Percentiles rank a stretch among this genome's conserved stretches.
These are phyloP conservation scores for Nestor notabilis DNA, from an alignment of 2,113 vertebrate species.

Conservation along the genomic window DNA sequence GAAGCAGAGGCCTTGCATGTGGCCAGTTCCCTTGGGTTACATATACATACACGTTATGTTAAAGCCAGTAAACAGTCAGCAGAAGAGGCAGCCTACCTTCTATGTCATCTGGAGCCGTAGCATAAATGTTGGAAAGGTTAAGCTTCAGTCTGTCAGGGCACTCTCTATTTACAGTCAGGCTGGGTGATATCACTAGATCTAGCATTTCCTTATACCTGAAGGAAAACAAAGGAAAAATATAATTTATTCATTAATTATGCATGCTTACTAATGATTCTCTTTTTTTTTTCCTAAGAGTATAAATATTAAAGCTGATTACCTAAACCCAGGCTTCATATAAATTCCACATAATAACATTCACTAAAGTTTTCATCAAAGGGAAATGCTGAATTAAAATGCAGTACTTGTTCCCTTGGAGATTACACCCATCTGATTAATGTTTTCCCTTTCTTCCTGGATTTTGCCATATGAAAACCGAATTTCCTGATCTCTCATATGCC, in stretches of 20 bases:
- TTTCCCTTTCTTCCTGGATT: constrained; percentile 19
- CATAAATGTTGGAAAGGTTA: constrained; percentile 58
- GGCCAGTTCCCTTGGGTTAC: background rate
- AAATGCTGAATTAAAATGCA: constrained; percentile 73
- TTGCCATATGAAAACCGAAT: constrained; percentile 41
- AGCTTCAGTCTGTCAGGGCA: constrained; percentile 70
- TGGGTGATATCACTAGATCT: constrained; percentile 84
- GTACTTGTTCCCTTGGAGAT: constrained; percentile 62
- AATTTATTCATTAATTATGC: constrained; percentile 79
- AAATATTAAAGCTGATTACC: constrained; percentile 80
- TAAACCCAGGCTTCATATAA: constrained; percentile 75
- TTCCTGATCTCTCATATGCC: background rate
- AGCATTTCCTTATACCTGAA: constrained; percentile 87
- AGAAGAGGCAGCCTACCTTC: constrained; percentile 76
- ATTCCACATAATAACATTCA: constrained; percentile 75
- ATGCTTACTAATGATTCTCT: constrained; percentile 70
- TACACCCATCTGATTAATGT: constrained; percentile 60
- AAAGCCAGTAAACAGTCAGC: constrained; percentile 13
- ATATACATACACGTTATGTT: background rate
- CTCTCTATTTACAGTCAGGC: constrained; percentile 77
- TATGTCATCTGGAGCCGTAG: constrained; percentile 75
- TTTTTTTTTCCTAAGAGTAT: constrained; percentile 72
- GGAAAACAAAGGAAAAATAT: constrained; percentile 74
- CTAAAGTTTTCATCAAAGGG: constrained; percentile 77
- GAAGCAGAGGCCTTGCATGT: background rate